Percentiles rank a stretch among this genome's conserved stretches.
Conservation (phyloP, 2,113 vertebrate species). For the Pelecanus crispus region DNA sequence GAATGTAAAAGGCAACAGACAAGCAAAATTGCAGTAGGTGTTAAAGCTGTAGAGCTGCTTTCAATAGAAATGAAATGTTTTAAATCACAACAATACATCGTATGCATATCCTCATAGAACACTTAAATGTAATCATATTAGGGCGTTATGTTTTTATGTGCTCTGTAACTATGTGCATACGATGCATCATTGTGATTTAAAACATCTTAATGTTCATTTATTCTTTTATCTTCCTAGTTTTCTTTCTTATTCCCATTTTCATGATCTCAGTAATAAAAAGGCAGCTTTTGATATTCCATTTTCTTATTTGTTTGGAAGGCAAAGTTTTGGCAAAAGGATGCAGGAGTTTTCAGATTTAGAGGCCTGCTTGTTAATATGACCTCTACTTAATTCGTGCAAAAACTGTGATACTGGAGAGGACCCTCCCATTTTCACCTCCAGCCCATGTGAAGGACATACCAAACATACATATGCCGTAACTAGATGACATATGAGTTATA, state of each 20-base stretch:
- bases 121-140: not conserved
- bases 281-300: not conserved
- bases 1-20: not conserved
- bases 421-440: not conserved
- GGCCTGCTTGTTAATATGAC: not conserved
- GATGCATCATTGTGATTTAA: not conserved
- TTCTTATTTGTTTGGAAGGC: not conserved
- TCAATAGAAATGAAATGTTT: not conserved
- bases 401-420: not conserved
- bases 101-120: not conserved
- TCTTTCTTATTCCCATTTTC: not conserved
- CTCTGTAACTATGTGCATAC: not conserved
- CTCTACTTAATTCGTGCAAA: not conserved
- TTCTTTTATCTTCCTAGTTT: not conserved
- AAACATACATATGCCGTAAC: not conserved
- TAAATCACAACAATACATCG: not conserved
- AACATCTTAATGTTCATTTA: not conserved
- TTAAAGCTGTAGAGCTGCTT: not conserved
- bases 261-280: not conserved
- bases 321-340: not conserved
- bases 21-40: not conserved
- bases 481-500: not conserved
- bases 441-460: too few species aligned
- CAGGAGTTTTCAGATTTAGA: not conserved
- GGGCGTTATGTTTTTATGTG: not conserved